Conservation (phyloP, 64 coral and sea anemone genomes). For the Montipora sp. region DNA sequence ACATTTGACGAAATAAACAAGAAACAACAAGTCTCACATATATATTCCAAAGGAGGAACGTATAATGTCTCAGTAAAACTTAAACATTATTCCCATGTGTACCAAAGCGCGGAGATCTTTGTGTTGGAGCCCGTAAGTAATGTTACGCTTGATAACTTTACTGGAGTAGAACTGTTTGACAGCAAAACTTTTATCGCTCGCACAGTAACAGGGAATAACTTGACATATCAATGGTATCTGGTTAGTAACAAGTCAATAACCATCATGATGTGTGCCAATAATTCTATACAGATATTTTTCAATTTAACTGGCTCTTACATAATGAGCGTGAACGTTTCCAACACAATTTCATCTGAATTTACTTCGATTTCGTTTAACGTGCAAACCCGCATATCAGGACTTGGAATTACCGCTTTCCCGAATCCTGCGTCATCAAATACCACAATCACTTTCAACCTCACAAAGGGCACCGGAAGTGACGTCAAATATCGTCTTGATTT, state of each 20-base stretch:
- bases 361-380: slow-evolving; percentile 54
- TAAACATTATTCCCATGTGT: neutral
- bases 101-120: slow-evolving; percentile 39
- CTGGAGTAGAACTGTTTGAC: slow-evolving; percentile 69
- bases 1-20: neutral
- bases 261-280: slow-evolving; percentile 43
- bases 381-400: slow-evolving; percentile 55
- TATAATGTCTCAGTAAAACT: slow-evolving; percentile 48
- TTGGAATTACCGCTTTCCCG: slow-evolving; percentile 67
- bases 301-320: slow-evolving; percentile 60
- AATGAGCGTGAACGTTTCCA: slow-evolving; percentile 79
- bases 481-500: slow-evolving; percentile 77
- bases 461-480: slow-evolving; percentile 74
- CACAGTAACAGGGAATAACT: slow-evolving; percentile 69
- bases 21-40: slow-evolving; percentile 6
- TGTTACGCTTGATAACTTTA: slow-evolving; percentile 60
- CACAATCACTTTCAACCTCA: slow-evolving; percentile 79
- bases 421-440: slow-evolving; percentile 84
- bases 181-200: slow-evolving; percentile 65
- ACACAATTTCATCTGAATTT: slow-evolving; percentile 57
- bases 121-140: slow-evolving; percentile 64
- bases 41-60: slow-evolving; percentile 32
- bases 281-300: slow-evolving; percentile 53
- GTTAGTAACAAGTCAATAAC: slow-evolving; percentile 11
- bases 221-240: slow-evolving; percentile 79